Percentiles rank a stretch among this genome's conserved stretches.
Conservation (phyloP, 2,113 vertebrate genomes). For the Coryphaenoides rupestris region DNA sequence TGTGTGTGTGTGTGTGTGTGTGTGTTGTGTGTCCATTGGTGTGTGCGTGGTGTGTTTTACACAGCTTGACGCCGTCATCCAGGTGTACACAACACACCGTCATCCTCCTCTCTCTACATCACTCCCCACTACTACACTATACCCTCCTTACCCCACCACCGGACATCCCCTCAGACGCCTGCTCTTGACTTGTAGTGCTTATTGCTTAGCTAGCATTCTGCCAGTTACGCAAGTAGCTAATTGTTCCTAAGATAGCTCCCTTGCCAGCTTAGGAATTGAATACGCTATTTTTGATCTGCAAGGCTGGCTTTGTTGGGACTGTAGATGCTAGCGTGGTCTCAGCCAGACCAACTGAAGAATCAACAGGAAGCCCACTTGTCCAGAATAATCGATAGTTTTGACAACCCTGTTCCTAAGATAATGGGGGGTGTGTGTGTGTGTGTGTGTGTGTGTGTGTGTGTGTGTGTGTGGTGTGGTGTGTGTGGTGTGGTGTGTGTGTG, state of each 20-base stretch:
- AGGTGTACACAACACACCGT: conserved; percentile 35
- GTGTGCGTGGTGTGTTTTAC: conserved; percentile 55
- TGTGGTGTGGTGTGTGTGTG: conserved; percentile 9
- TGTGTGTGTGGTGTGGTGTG: conserved; percentile 14
- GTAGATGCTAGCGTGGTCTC: conserved; percentile 35
- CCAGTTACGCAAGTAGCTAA: not conserved
- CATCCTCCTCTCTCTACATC: not conserved
- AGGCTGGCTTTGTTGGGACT: conserved; percentile 5
- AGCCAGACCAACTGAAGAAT: conserved; percentile 30
- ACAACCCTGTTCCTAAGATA: not conserved
- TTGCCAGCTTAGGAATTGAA: not conserved
- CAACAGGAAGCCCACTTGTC: not conserved
- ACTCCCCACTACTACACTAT: too few species aligned
- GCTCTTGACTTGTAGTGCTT: not conserved
- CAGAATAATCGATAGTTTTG: not conserved
- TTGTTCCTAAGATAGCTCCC: conserved; percentile 17
- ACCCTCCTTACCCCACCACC: not conserved
- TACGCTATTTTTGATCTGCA: conserved; percentile 2
- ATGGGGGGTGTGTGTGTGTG: not conserved
- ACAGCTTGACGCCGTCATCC: conserved; percentile 44
- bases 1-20: conserved; percentile 26
- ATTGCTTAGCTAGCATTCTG: conserved; percentile 11
- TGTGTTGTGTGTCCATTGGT: conserved; percentile 47
- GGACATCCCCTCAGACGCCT: not conserved
- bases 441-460: conserved; percentile 2